Evolutionary conservation across 2,888 invertebrate species (phyloP).

Genomic region (Girardia tigrina): DNA sequence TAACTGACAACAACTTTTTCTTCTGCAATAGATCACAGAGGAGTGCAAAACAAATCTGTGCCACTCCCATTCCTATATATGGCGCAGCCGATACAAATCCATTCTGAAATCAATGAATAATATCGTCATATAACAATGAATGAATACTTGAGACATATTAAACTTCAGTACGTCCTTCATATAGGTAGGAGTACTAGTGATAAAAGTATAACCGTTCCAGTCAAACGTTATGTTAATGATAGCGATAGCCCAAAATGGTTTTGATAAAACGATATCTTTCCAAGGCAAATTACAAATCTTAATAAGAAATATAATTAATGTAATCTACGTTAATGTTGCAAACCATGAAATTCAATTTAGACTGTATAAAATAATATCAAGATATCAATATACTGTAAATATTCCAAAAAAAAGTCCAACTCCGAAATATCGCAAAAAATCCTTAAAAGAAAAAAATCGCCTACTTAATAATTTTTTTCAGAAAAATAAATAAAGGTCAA

Average conservation of each 20-base stretch:
- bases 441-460: too few species aligned
- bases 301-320: too few species aligned
- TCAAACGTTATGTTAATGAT: neutral
- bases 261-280: neutral
- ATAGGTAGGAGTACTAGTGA: conserved; percentile 40
- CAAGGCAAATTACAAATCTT: neutral
- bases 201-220: conserved; percentile 38
- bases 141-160: conserved; percentile 37
- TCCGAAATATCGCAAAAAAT: too few species aligned
- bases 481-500: too few species aligned
- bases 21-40: neutral
- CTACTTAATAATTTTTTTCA: too few species aligned
- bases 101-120: neutral
- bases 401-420: too few species aligned
- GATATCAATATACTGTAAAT: too few species aligned
- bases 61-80: neutral
- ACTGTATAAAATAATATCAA: too few species aligned
- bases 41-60: neutral
- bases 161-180: conserved; percentile 40
- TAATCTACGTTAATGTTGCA: too few species aligned
- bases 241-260: neutral
- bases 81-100: neutral
- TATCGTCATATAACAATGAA: neutral
- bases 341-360: too few species aligned
- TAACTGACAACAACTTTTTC: neutral